These are phyloP conservation scores for Scaptomyza tumidula DNA, from an alignment of 2,888 invertebrate species.

Conservation along the genomic window DNA sequence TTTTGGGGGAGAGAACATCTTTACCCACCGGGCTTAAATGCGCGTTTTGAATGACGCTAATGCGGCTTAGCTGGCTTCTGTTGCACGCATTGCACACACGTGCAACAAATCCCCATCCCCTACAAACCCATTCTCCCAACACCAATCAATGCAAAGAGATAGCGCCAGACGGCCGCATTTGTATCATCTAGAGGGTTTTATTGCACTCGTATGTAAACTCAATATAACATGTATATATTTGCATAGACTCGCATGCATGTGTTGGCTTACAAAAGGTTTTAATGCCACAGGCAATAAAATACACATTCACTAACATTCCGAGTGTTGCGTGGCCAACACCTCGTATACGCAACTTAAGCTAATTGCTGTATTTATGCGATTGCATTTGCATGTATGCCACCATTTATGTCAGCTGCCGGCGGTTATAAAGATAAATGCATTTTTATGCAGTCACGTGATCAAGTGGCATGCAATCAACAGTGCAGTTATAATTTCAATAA, in stretches of 20 bases:
- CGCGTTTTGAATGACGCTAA: conserved; percentile 74
- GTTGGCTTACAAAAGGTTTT: conserved; percentile 29
- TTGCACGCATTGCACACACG: conserved; percentile 31
- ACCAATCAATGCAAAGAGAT: conserved; percentile 44
- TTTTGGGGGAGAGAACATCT: background rate
- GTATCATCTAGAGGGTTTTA: conserved; percentile 19
- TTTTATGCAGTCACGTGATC: conserved; percentile 40
- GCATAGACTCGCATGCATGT: background rate
- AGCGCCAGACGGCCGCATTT: conserved; percentile 17
- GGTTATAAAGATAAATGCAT: conserved; percentile 48
- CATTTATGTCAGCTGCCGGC: conserved; percentile 41
- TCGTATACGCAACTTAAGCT: conserved; percentile 61
- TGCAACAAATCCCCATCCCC: background rate
- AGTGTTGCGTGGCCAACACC: conserved; percentile 26
- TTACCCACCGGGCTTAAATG: conserved; percentile 46
- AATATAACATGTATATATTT: conserved; percentile 2
- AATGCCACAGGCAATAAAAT: conserved; percentile 39
- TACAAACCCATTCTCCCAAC: background rate
- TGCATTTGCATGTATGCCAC: conserved; percentile 48
- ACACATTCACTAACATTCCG: conserved; percentile 10
- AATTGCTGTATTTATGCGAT: conserved; percentile 60
- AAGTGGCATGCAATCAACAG: conserved; percentile 24
- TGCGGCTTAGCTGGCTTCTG: conserved; percentile 64
- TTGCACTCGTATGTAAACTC: conserved; percentile 14
- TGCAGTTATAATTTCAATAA: conserved; percentile 11